Conservation (phyloP, 1,140 invertebrate species). For the Pseudomyrmex flavicornis region DNA sequence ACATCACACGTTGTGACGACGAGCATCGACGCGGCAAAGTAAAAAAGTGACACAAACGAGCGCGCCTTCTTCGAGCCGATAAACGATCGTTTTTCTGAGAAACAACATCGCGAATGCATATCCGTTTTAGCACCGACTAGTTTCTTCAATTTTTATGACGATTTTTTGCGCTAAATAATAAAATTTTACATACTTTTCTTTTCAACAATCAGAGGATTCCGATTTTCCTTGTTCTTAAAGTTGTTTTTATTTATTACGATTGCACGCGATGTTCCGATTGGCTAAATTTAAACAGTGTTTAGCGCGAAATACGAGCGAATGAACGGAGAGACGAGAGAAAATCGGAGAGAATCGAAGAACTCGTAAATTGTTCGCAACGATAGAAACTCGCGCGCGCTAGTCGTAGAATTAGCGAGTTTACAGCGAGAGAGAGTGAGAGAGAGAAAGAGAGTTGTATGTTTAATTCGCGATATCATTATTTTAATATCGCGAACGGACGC, state of each 20-base stretch:
- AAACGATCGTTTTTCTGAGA: background rate
- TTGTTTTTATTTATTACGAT: background rate
- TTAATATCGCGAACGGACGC: slow-evolving; percentile 35
- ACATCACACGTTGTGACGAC: background rate
- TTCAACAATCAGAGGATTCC: background rate
- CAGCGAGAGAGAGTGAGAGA: slow-evolving; percentile 5
- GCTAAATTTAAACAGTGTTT: too few species aligned
- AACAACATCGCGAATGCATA: background rate
- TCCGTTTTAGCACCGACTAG: background rate
- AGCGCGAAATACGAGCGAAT: background rate
- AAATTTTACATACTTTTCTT: slow-evolving; percentile 12
- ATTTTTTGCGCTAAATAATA: background rate
- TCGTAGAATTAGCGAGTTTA: slow-evolving; percentile 16
- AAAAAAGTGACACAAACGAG: slow-evolving; percentile 7
- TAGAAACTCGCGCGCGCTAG: background rate
- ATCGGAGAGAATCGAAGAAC: background rate
- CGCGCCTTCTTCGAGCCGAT: background rate
- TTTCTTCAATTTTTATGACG: background rate
- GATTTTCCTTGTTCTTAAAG: background rate
- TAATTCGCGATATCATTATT: slow-evolving; percentile 58
- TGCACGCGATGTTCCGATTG: background rate
- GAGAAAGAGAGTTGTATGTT: slow-evolving; percentile 31
- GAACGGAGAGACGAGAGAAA: background rate
- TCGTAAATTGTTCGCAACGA: background rate
- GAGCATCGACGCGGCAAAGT: background rate